Percentiles rank a stretch among this genome's conserved stretches.
These are phyloP conservation scores for Drosophila miranda DNA, from an alignment of 1,140 invertebrate genomes.

Conservation along the genomic window DNA sequence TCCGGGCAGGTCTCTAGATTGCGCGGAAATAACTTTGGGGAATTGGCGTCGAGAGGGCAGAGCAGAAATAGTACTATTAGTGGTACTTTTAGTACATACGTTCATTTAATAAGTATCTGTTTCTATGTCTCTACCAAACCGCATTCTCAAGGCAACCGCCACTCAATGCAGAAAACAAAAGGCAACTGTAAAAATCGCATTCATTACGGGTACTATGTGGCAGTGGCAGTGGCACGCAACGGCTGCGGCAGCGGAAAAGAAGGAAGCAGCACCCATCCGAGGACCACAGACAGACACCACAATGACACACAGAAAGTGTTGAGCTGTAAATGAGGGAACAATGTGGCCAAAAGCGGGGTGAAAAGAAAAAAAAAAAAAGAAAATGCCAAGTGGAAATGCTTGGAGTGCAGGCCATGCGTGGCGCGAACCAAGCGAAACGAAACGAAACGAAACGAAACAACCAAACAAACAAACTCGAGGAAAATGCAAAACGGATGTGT, in stretches of 20 bases:
- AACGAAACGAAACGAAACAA: too few relatives aligned
- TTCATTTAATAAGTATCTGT: neutral
- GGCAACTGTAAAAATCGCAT: slow-evolving; percentile 62
- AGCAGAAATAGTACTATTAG: neutral
- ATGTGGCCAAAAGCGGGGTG: slow-evolving; percentile 56
- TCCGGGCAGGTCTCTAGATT: slow-evolving; percentile 1
- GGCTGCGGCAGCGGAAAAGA: slow-evolving; percentile 18
- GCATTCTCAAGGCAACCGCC: slow-evolving; percentile 3
- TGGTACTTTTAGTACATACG: neutral
- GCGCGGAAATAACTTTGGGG: neutral
- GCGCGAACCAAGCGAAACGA: slow-evolving; percentile 4
- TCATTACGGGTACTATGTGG: slow-evolving; percentile 49
- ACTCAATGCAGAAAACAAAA: slow-evolving; percentile 47
- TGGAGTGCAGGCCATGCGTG: slow-evolving; percentile 70
- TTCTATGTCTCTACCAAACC: neutral
- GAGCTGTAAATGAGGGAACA: slow-evolving; percentile 78
- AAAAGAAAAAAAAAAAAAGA: slow-evolving; percentile 8
- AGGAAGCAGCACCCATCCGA: slow-evolving; percentile 15
- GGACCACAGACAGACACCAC: slow-evolving; percentile 56
- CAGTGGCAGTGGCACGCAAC: slow-evolving; percentile 59
- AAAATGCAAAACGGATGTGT: slow-evolving; percentile 80
- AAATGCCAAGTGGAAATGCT: slow-evolving; percentile 65
- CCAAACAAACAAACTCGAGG: slow-evolving; percentile 48
- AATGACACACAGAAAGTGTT: slow-evolving; percentile 79
- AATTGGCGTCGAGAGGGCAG: neutral